A percentile compares a stretch with the other conserved stretches of the same genome.
Evolutionary conservation across 2,797 vertebrate species (phyloP).

Genomic region (Orientallactaga sibirica): DNA sequence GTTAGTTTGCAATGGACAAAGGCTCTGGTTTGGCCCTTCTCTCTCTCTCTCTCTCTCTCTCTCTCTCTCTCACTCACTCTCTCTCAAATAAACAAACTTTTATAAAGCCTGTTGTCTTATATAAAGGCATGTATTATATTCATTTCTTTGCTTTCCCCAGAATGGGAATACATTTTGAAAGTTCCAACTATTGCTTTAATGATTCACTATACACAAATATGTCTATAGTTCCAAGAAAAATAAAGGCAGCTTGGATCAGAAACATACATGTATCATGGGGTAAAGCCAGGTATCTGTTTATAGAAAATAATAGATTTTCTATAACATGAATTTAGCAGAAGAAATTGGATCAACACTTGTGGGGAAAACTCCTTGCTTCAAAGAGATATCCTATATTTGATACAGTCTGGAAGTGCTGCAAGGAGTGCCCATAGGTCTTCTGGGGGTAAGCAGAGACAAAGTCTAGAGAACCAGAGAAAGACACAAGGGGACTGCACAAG

Average conservation of each 20-base stretch:
- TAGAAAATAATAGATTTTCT: background rate
- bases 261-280: background rate
- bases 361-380: background rate
- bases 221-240: background rate
- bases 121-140: background rate
- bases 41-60: no score
- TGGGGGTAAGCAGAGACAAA: background rate
- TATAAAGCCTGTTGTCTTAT: background rate
- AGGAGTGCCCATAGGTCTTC: background rate
- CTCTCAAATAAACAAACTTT: no score
- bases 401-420: background rate
- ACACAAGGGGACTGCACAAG: background rate
- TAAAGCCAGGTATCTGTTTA: background rate
- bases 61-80: no score
- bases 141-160: background rate
- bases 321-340: background rate
- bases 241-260: background rate
- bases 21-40: no score
- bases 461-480: background rate
- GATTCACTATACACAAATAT: background rate
- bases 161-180: background rate
- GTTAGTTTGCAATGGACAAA: no score
- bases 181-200: background rate
- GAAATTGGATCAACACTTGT: background rate
- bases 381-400: background rate